Evolutionary conservation across 2,797 vertebrate genomes (phyloP), one percentile per base, ranked within the genome.

Genomic region (Hydrolagus colliei): DNA sequence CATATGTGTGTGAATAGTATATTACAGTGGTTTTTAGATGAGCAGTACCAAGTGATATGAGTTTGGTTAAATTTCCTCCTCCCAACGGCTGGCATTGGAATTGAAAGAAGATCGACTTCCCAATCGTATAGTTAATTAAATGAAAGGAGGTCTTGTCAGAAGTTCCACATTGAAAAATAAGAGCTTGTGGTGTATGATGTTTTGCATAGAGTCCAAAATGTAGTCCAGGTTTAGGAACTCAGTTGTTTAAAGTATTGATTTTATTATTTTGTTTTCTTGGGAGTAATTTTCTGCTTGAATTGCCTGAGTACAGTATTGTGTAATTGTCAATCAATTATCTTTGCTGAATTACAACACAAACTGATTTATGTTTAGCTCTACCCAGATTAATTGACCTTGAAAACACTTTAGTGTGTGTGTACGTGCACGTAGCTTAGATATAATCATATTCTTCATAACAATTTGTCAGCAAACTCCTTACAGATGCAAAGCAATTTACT

Each of bases 391-490:
- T 61, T 77, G 52, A 61, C 41, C 41, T 76, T 77, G n/a, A 77
- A 77, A 77, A 61, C 52, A 77, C 59, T 77, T 13, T 41, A 52
- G 9, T 71, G 68, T 71, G 71, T 72, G 68, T 59, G 74, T 27
- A 27, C 27, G 27, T 27, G 27, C 27, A 27, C 27, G 27, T 77
- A 16, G n/a, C 75, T 77, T 77, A 61, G 41, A 77, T 77, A 61
- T 20, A 77, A 3, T 77, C 41, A 10, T 77, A 52, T 9, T 9
- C 18, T 77, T 59, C 16, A 52, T 77, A 77, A 61, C 41, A 77
- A 77, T 77, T 77, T 59, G 74, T 52, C 52, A 77, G 52, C 41
- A 52, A 77, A 77, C 61, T 61, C 59, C 75, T 77, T 77, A 18
- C 32, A 20, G 74, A 76, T 76, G 32, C 7, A 61, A 77, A 77